Evolutionary conservation across 2,888 invertebrate species (phyloP), one percentile per base, ranked within the genome.

Genomic region (Ochlodes sylvanus): DNA sequence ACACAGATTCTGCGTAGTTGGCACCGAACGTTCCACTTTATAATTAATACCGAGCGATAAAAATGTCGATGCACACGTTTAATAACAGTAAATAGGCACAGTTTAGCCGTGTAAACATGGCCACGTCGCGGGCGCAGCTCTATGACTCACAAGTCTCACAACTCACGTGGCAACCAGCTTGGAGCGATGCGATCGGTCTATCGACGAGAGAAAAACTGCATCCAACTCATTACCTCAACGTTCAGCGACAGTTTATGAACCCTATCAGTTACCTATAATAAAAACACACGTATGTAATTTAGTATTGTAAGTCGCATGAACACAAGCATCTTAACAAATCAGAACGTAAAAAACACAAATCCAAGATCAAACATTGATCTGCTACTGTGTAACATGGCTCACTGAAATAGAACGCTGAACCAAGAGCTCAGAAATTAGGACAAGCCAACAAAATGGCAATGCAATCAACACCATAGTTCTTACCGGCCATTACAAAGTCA

Each of bases 21-120:
- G 21, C 19, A 56, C 41, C 57, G 65, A 65, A 58, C 65, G 65
- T 58, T 65, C 65, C 65, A 65, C 58, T 65, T 65, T 52, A 65
- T 65, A 65, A 65, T 65, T 58, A 52, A 52, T 65, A 44, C 65
- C 42, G 52, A 9, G 58, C 38, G 65, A 66, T 66, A 60, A 66
- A 66, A 66, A 66, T 60, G 66, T 60, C 52, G 66, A 60, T 60
- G 60, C 60, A 60, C 66, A 42, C 60, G 58, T 66, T 66, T 42
- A 60, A 66, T 66, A 60, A 66, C 66, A 66, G 66, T 66, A 60
- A 66, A 66, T 60, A 66, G 66, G 60, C 66, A 66, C 58, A 66
- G 52, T 58, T 66, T 60, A 60, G 50, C 58, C 38, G 65, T 60
- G 66, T 66, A 27, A 50, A 66, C 66, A 66, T 66, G 66, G 66